phyloP scores from a whole-genome alignment of 1,140 invertebrate species.

The Drosophila repleta region DNA sequence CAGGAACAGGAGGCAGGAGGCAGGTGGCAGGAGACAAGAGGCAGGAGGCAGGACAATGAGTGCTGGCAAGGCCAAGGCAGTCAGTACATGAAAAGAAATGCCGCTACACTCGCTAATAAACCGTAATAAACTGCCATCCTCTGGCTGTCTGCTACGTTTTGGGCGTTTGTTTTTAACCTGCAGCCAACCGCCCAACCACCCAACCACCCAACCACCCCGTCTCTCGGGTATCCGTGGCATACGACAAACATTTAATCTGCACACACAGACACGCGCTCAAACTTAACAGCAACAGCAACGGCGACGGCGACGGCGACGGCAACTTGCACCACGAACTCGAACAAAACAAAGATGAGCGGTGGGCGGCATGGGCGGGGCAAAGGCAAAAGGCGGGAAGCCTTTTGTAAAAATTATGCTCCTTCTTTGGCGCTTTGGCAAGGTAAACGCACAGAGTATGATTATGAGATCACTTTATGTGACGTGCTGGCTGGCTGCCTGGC shows the following conservation, averaged over 20 bases:
- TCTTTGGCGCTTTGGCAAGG: conserved; percentile 65
- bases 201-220: neutral
- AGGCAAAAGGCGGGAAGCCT: conserved; percentile 9
- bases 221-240: conserved; percentile 37
- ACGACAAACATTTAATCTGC: conserved; percentile 78
- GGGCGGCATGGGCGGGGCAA: neutral
- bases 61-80: conserved; percentile 32
- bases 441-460: conserved; percentile 72
- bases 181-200: neutral
- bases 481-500: conserved; percentile 46
- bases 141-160: conserved; percentile 41
- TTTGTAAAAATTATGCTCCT: conserved; percentile 73
- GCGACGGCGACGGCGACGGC: conserved; percentile 38
- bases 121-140: conserved; percentile 74
- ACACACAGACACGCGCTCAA: conserved; percentile 67
- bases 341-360: conserved; percentile 2
- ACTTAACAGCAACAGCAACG: conserved; percentile 47
- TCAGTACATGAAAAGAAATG: conserved; percentile 49
- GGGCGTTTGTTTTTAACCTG: conserved; percentile 20
- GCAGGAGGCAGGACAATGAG: neutral
- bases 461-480: conserved; percentile 79
- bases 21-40: neutral
- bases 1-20: neutral
- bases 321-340: conserved; percentile 24
- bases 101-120: conserved; percentile 65